These are phyloP conservation scores for Andrena cerasifolii DNA, from an alignment of 1,140 invertebrate species.

Conservation along the genomic window DNA sequence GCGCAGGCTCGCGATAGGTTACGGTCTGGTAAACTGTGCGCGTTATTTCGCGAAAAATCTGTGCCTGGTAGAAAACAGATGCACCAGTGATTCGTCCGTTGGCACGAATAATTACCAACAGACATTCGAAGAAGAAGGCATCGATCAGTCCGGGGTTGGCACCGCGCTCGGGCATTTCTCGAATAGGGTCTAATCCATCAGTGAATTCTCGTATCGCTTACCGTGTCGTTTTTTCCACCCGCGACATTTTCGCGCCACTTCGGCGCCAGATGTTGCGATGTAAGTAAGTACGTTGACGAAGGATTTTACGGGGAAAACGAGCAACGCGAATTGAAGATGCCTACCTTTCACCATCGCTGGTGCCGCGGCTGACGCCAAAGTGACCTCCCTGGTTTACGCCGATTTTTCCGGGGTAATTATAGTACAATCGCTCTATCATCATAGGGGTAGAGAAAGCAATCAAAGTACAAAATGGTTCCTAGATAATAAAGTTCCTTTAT, in stretches of 20 bases:
- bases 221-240: constrained; percentile 3
- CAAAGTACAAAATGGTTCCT: no score
- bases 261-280: constrained; percentile 57
- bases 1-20: neutral
- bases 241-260: constrained; percentile 40
- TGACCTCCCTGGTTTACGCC: no score
- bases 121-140: constrained; percentile 44
- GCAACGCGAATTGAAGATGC: constrained; percentile 29
- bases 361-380: no score
- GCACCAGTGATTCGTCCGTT: constrained; percentile 15
- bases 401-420: no score
- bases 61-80: neutral
- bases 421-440: no score
- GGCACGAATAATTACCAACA: constrained; percentile 41
- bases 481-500: no score
- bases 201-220: constrained; percentile 61
- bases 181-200: constrained; percentile 66
- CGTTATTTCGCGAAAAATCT: constrained; percentile 15
- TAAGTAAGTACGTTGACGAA: constrained; percentile 59
- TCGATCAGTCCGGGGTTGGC: constrained; percentile 54
- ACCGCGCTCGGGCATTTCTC: constrained; percentile 53
- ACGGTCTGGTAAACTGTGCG: constrained; percentile 15
- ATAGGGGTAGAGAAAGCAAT: no score
- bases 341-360: constrained; percentile 27
- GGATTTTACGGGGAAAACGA: constrained; percentile 54